These are phyloP conservation scores for Steinernema khuongi DNA, from an alignment of 1,140 invertebrate species.

Conservation along the genomic window DNA sequence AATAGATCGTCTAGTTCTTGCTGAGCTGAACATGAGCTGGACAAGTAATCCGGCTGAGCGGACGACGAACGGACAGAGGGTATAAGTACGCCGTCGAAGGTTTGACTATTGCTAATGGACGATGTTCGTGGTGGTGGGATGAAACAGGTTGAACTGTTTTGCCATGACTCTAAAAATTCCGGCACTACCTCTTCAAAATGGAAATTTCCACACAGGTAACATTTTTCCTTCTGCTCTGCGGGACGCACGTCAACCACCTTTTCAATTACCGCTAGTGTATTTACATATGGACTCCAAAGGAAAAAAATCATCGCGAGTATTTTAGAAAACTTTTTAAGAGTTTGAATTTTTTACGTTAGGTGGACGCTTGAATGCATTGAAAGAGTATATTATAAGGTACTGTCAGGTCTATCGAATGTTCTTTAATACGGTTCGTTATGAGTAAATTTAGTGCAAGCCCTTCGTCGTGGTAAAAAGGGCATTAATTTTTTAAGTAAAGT, in stretches of 20 bases:
- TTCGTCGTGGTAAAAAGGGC: no score
- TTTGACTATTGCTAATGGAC: conserved; percentile 2
- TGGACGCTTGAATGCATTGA: no score
- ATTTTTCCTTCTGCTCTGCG: no score
- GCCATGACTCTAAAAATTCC: background rate
- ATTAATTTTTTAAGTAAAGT: background rate
- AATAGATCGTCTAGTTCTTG: conserved; percentile 9
- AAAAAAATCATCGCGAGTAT: no score
- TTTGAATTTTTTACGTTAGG: no score
- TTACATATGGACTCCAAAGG: no score
- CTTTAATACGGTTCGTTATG: no score
- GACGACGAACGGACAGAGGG: background rate
- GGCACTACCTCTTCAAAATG: background rate
- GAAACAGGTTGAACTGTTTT: background rate
- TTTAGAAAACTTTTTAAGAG: no score
- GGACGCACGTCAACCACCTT: background rate
- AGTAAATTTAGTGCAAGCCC: background rate
- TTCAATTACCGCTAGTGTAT: no score
- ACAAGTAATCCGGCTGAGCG: background rate
- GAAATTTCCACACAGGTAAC: background rate
- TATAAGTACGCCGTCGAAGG: background rate
- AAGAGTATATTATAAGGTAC: no score
- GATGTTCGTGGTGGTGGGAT: background rate
- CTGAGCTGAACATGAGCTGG: conserved; percentile 16
- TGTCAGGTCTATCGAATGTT: no score